A percentile compares a stretch with the other conserved stretches of the same genome.
Evolutionary conservation across 2,888 invertebrate genomes (phyloP).

Genomic region (Eurytoma californica): DNA sequence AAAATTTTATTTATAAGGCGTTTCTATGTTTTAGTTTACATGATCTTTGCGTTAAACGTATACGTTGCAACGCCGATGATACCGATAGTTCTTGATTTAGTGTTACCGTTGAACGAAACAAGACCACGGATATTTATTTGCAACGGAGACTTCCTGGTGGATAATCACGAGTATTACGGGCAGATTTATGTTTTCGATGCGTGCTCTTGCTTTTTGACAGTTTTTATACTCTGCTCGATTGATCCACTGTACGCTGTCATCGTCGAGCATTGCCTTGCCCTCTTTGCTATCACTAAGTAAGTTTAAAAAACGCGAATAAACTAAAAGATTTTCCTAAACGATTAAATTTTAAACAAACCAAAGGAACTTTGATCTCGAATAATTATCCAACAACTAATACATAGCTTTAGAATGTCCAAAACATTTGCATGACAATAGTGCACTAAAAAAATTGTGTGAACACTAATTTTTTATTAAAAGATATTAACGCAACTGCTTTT

Average conservation of each 20-base stretch:
- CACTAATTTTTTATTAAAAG: too few relatives aligned
- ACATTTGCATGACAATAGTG: background rate
- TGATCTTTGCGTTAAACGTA: background rate
- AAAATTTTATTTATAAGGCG: too few relatives aligned
- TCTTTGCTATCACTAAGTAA: conserved; percentile 16
- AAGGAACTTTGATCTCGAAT: background rate
- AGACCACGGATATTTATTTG: conserved; percentile 15
- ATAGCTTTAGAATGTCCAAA: background rate
- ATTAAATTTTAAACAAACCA: background rate
- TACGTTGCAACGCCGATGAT: background rate
- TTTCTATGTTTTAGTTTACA: background rate
- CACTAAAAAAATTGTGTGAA: too few relatives aligned
- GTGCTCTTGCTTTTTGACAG: background rate
- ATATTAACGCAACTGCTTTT: too few relatives aligned
- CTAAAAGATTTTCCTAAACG: background rate
- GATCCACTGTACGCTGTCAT: background rate
- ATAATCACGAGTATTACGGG: background rate
- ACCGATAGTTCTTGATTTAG: conserved; percentile 52
- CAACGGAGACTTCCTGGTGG: conserved; percentile 1
- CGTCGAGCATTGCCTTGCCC: conserved; percentile 1
- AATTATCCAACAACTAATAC: background rate
- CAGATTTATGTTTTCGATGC: background rate
- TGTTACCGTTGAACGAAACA: conserved; percentile 56
- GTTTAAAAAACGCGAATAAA: background rate
- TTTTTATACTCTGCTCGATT: background rate